Conservation (phyloP, 2,797 vertebrate genomes). For the Bryconaethiops microstoma region DNA sequence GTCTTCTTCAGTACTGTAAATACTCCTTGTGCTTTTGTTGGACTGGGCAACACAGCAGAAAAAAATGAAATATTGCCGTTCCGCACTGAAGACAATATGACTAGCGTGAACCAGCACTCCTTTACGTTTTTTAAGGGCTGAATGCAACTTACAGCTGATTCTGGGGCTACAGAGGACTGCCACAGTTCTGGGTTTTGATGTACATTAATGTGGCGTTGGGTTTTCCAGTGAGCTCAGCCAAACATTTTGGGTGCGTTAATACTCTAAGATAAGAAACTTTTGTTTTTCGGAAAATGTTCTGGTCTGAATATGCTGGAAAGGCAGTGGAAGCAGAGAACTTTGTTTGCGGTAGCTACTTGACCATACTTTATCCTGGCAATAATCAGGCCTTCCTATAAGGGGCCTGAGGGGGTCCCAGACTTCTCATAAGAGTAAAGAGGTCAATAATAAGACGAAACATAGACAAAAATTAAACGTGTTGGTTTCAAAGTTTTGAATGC, state of each 20-base stretch:
- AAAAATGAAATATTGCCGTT: constrained; percentile 43
- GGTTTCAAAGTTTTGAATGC: too few relatives aligned
- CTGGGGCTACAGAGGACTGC: neutral
- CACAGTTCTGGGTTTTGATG: constrained; percentile 44
- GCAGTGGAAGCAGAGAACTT: neutral
- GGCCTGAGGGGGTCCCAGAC: too few relatives aligned
- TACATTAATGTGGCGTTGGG: constrained; percentile 53
- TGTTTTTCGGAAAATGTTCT: constrained; percentile 35
- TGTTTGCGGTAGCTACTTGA: neutral
- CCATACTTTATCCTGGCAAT: neutral
- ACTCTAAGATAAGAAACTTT: constrained; percentile 35
- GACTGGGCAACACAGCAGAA: constrained; percentile 47
- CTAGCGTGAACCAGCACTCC: constrained; percentile 33
- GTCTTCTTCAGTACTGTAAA: constrained; percentile 59
- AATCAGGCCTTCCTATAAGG: neutral
- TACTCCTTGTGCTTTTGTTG: constrained; percentile 60
- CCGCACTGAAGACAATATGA: constrained; percentile 51
- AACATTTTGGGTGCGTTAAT: constrained; percentile 37
- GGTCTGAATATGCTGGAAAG: neutral
- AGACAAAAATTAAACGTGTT: too few relatives aligned
- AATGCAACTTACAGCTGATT: constrained; percentile 43
- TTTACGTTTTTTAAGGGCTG: constrained; percentile 26
- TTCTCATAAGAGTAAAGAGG: too few relatives aligned
- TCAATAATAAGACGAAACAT: too few relatives aligned
- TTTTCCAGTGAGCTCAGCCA: constrained; percentile 57